Conservation (phyloP, 2,888 invertebrate species). For the Agonopterix subpropinquella region DNA sequence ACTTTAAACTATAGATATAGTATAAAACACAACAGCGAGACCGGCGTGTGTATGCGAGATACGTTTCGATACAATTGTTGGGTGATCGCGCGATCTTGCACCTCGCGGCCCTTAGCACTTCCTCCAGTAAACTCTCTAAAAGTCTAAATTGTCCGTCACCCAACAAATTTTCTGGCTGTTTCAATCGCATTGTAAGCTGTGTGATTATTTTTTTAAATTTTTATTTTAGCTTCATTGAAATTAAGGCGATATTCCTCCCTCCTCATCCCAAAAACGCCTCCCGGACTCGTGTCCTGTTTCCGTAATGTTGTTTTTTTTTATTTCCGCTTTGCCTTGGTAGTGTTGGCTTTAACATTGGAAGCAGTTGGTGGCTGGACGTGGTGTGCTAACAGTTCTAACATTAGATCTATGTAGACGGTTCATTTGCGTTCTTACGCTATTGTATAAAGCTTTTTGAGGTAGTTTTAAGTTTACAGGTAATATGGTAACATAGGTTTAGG, state of each 20-base stretch:
- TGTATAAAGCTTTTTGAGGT: slow-evolving; percentile 39
- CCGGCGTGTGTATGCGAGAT: slow-evolving; percentile 58
- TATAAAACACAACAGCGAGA: too few species aligned
- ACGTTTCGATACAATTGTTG: slow-evolving; percentile 45
- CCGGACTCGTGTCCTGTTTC: slow-evolving; percentile 70
- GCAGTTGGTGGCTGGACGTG: slow-evolving; percentile 62
- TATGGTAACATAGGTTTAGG: slow-evolving; percentile 19
- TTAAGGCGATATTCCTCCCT: slow-evolving; percentile 14
- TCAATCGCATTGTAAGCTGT: slow-evolving; percentile 68
- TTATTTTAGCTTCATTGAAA: slow-evolving; percentile 55
- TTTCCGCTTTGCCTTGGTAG: slow-evolving; percentile 73
- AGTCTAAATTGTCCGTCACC: slow-evolving; percentile 49
- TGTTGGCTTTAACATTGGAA: slow-evolving; percentile 69
- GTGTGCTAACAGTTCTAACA: slow-evolving; percentile 74
- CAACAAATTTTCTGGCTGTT: slow-evolving; percentile 63
- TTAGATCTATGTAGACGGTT: slow-evolving; percentile 45
- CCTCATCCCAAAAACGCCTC: slow-evolving; percentile 56
- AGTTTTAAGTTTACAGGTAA: slow-evolving; percentile 28
- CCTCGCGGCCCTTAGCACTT: slow-evolving; percentile 48
- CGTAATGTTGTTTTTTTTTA: slow-evolving; percentile 67
- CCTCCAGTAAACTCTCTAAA: slow-evolving; percentile 17
- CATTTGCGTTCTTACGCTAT: slow-evolving; percentile 58
- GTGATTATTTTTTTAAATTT: slow-evolving; percentile 55
- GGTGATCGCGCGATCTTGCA: slow-evolving; percentile 59
- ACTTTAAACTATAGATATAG: too few species aligned